A percentile compares a stretch with the other conserved stretches of the same genome.
phyloP scores from a whole-genome alignment of 2,113 vertebrate species.

The Myodes glareolus region DNA sequence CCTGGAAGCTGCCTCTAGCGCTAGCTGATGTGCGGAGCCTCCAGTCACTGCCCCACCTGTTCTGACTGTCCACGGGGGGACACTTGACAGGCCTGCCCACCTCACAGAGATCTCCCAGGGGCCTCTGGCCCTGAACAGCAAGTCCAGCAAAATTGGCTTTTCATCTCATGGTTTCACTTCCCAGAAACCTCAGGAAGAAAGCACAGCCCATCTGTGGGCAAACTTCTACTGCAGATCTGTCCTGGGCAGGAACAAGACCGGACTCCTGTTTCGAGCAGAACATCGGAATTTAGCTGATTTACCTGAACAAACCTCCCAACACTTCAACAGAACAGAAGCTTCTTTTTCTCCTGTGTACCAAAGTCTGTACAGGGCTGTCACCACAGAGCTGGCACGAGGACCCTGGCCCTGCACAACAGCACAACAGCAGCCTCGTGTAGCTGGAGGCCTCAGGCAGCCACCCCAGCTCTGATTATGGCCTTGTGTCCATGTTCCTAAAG shows the following conservation, averaged over 20 bases:
- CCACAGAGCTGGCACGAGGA: not conserved
- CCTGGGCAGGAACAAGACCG: accelerated
- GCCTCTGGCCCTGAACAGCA: not conserved
- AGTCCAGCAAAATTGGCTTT: not conserved
- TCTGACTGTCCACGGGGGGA: not conserved
- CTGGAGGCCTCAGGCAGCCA: not conserved
- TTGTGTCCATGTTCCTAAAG: accelerated
- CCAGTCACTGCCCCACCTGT: not conserved
- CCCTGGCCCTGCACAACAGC: no score
- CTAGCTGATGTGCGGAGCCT: no score
- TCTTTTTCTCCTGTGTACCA: not conserved
- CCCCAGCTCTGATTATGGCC: no score
- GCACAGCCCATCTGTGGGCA: not conserved
- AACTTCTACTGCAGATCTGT: not conserved
- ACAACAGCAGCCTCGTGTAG: not conserved
- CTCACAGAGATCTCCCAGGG: not conserved
- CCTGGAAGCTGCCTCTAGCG: not conserved
- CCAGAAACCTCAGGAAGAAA: not conserved
- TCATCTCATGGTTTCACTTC: not conserved
- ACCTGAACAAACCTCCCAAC: not conserved
- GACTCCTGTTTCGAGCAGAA: not conserved
- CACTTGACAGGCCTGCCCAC: not conserved
- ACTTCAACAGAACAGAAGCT: not conserved
- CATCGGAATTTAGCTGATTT: not conserved
- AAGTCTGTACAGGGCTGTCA: not conserved